phyloP scores from a whole-genome alignment of 1,140 invertebrate species.

The Sycophila sp. region DNA sequence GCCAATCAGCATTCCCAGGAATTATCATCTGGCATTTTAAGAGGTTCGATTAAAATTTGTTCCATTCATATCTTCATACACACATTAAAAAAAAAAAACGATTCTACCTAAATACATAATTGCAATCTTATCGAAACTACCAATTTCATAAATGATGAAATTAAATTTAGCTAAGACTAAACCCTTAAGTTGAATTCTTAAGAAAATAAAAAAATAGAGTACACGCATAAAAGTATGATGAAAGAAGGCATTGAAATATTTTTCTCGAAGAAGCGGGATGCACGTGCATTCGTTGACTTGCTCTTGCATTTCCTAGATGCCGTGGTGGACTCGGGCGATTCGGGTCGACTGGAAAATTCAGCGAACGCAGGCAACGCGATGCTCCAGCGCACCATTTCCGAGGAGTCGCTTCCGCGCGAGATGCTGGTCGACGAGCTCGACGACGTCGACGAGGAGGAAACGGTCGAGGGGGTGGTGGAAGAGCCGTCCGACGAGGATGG shows the following conservation, averaged over 20 bases:
- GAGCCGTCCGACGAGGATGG: constrained; percentile 44
- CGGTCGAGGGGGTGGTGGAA: constrained; percentile 29
- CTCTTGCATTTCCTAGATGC: neutral
- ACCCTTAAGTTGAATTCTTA: too few species aligned
- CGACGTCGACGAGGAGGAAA: constrained; percentile 41
- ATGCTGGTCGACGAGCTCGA: constrained; percentile 53
- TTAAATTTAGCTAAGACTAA: too few species aligned
- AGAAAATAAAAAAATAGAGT: too few species aligned
- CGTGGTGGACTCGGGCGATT: constrained; percentile 42
- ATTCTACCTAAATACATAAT: too few species aligned
- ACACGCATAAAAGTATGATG: too few species aligned
- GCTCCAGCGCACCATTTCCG: constrained; percentile 56
- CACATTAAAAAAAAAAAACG: too few species aligned
- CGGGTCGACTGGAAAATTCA: constrained; percentile 53
- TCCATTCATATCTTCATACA: too few species aligned
- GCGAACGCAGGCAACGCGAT: constrained; percentile 25
- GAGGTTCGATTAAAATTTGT: neutral
- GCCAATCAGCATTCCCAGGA: neutral
- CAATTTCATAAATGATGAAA: too few species aligned
- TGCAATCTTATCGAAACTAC: too few species aligned
- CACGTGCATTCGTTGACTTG: too few species aligned
- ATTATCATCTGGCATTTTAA: neutral
- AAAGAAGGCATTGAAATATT: too few species aligned
- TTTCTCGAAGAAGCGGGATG: too few species aligned
- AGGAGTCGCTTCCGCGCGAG: constrained; percentile 60